Evolutionary conservation across 2,888 invertebrate genomes (phyloP).

Genomic region (Orchesella flavescens): DNA sequence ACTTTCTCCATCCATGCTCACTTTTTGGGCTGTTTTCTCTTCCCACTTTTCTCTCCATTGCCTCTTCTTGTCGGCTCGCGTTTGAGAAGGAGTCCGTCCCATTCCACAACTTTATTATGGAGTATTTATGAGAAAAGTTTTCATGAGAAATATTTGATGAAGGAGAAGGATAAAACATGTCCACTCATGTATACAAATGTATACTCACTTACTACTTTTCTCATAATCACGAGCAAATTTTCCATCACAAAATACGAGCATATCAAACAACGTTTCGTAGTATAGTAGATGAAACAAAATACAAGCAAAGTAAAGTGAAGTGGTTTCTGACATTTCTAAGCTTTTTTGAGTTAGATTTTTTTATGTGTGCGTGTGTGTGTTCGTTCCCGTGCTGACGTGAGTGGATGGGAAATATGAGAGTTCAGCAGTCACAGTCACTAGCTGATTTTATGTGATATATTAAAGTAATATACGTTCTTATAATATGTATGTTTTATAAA

Average conservation of each 20-base stretch:
- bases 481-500: too few relatives aligned
- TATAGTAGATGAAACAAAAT: neutral
- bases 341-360: constrained; percentile 24
- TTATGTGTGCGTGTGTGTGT: constrained; percentile 4
- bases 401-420: constrained; percentile 17
- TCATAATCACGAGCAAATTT: constrained; percentile 50
- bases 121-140: constrained; percentile 58
- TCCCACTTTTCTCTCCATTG: neutral
- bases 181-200: constrained; percentile 1
- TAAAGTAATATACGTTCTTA: too few relatives aligned
- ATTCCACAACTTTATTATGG: constrained; percentile 55
- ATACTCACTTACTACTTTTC: constrained; percentile 32
- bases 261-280: neutral
- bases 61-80: constrained; percentile 11
- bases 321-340: constrained; percentile 33
- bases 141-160: constrained; percentile 53
- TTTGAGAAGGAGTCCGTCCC: constrained; percentile 40
- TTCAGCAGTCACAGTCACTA: constrained; percentile 22
- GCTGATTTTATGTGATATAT: constrained; percentile 1
- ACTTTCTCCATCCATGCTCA: constrained; percentile 10
- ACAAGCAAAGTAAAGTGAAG: constrained; percentile 22
- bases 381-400: constrained; percentile 21
- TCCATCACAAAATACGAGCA: constrained; percentile 18
- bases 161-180: constrained; percentile 19
- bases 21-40: neutral